These are phyloP conservation scores for Dyspetes luteomarginatus DNA, from an alignment of 2,888 invertebrate species.

Conservation along the genomic window DNA sequence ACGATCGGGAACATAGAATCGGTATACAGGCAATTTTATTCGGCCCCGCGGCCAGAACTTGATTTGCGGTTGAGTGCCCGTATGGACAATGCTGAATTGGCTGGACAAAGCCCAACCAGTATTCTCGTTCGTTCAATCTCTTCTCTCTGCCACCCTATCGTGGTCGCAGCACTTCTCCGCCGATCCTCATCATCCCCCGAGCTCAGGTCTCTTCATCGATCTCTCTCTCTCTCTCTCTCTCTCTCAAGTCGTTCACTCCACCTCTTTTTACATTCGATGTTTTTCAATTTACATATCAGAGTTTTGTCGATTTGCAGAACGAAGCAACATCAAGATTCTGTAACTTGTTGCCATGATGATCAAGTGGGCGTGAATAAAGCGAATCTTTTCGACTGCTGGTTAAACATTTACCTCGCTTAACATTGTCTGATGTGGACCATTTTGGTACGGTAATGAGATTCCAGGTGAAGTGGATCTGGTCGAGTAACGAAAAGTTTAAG, in stretches of 20 bases:
- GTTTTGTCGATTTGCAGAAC: too few relatives aligned
- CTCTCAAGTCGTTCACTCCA: conserved; percentile 24
- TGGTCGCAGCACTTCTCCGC: conserved; percentile 41
- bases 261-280: conserved; percentile 47
- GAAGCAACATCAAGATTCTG: too few relatives aligned
- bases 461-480: too few relatives aligned
- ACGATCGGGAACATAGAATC: conserved; percentile 32
- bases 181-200: conserved; percentile 50
- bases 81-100: conserved; percentile 80
- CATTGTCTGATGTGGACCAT: too few relatives aligned
- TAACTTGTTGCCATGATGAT: too few relatives aligned
- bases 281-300: neutral
- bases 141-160: conserved; percentile 31
- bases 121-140: conserved; percentile 61
- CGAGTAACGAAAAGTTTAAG: too few relatives aligned
- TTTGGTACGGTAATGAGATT: too few relatives aligned
- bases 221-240: conserved; percentile 36
- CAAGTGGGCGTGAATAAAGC: too few relatives aligned
- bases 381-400: too few relatives aligned
- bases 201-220: conserved; percentile 38
- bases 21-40: conserved; percentile 77
- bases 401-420: too few relatives aligned
- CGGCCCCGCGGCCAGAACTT: conserved; percentile 79
- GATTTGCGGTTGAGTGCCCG: conserved; percentile 81
- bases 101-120: conserved; percentile 74